Base-by-base conservation (phyloP, 2,797 vertebrate species). In the Peromyscus nudipes region DNA sequence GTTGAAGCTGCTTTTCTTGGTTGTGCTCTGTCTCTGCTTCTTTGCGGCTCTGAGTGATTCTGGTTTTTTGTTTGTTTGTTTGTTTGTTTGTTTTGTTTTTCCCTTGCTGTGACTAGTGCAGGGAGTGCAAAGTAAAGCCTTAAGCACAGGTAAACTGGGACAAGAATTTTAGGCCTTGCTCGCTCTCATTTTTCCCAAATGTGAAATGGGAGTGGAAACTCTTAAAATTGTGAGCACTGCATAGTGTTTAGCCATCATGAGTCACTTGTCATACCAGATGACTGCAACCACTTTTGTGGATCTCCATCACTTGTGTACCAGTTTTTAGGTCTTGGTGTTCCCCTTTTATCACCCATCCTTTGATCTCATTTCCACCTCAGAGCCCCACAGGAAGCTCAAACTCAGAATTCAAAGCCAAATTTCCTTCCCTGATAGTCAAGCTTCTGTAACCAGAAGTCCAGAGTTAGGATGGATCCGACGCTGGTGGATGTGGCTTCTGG, bases 331-430 rank as follows among this genome's bases (percentile, higher is more conserved):
- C 93, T 81, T 92, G 77, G 12, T 9, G 8, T 31, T 43, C 14
- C 65, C 57, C 12, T 77, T 21, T 27, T 67, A 34, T 89, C 10
- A 9, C 34, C 46, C 60, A 11, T 23, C 46, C 88, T 92, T 93
- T 73, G 43, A 34, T 86, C 46, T 43, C 75, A 19, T 91, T 83
- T 86, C 57, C 40, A 19, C 27, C 84, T 31, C 0, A 9, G 9
- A 55, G 11, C 79, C 87, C 49, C 67, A 80, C 46, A 67, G 1
- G 80, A 84, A 95, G 88, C 57, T 19, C 86, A 95, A 43, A 85
- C 17, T 97, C 85, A 27, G 12, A 62, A 11, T 93, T 96, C 52
- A 40, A 65, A 95, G 23, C 43, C 65, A 83, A 69, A 40, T 69
- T 64, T 69, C 94, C 62, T 71, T 85, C 73, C 75, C 57, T 89